Evolutionary conservation across 2,113 vertebrate genomes (phyloP).

Genomic region (Sceloporus tristichus): DNA sequence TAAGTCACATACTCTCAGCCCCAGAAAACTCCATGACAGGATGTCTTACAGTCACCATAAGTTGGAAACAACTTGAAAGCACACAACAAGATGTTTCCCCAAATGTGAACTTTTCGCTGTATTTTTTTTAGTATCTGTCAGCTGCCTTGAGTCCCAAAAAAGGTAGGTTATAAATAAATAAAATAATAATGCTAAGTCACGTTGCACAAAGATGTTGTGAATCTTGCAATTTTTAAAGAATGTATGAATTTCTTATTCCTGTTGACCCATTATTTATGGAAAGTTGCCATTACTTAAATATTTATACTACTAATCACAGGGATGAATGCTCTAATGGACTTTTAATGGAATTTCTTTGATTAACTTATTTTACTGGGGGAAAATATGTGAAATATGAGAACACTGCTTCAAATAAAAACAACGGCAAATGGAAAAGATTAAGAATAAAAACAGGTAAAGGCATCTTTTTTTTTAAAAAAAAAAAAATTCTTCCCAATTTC

Average conservation of each 20-base stretch:
- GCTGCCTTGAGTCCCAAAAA: not conserved
- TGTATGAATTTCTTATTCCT: not conserved
- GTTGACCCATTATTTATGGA: slow-evolving; percentile 1
- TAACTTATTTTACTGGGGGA: not conserved
- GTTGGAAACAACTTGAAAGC: too few relatives aligned
- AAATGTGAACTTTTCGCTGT: not conserved
- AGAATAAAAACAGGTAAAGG: slow-evolving; percentile 27
- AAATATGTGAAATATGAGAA: slow-evolving; percentile 49
- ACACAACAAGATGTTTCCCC: too few relatives aligned
- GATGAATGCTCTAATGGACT: slow-evolving; percentile 38
- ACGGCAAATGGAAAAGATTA: slow-evolving; percentile 38
- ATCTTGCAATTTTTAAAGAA: not conserved
- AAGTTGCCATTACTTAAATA: slow-evolving; percentile 66
- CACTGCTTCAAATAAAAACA: slow-evolving; percentile 59
- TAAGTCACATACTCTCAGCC: too few relatives aligned
- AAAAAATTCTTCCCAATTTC: slow-evolving; percentile 54
- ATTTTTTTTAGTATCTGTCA: not conserved
- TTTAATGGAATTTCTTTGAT: slow-evolving; percentile 15
- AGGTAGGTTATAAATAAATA: too few relatives aligned
- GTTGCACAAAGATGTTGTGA: too few relatives aligned
- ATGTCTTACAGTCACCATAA: too few relatives aligned
- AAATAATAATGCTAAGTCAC: too few relatives aligned
- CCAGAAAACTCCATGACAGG: too few relatives aligned
- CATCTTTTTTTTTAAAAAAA: slow-evolving; percentile 53
- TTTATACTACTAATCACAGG: slow-evolving; percentile 43